Conservation (phyloP, 2,797 vertebrate genomes). For the Thripadectes ignobilis region DNA sequence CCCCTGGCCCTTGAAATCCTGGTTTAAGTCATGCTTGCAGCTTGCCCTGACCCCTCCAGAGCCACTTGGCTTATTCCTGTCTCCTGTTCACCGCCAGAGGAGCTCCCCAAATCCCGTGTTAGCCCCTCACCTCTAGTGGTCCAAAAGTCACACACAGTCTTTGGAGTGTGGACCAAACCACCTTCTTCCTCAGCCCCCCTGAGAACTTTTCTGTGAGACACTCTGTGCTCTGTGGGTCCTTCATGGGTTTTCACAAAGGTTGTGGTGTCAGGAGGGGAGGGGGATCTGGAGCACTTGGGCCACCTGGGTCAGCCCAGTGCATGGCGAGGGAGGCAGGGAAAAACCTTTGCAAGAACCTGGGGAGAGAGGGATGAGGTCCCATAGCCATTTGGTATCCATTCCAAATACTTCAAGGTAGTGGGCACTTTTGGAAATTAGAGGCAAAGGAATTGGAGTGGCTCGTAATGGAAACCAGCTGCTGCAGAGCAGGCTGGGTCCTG, state of each 20-base stretch:
- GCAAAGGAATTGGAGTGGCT: slow-evolving; percentile 15
- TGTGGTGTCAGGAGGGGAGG: not conserved
- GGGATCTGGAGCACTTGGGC: not conserved
- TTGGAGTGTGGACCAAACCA: not conserved
- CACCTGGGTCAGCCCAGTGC: not conserved
- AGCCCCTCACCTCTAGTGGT: rapidly evolving
- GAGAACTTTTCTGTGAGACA: not conserved
- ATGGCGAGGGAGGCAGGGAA: not conserved
- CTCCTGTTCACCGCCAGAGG: not conserved
- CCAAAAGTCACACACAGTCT: rapidly evolving
- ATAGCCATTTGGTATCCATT: not conserved
- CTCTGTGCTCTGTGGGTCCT: not conserved
- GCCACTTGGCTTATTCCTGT: not conserved
- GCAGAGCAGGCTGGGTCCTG: not conserved
- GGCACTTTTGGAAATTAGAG: slow-evolving; percentile 7
- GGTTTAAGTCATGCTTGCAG: not conserved
- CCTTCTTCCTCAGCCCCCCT: not conserved
- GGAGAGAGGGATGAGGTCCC: not conserved
- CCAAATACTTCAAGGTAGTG: not conserved
- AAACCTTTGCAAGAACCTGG: not conserved
- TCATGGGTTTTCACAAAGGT: not conserved
- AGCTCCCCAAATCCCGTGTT: not conserved
- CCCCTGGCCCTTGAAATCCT: not conserved
- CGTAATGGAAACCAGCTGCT: slow-evolving; percentile 35
- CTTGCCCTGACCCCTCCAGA: not conserved